A percentile compares a stretch with the other conserved stretches of the same genome.
phyloP scores from a whole-genome alignment of 2,113 vertebrate species.

The Caretta caretta region DNA sequence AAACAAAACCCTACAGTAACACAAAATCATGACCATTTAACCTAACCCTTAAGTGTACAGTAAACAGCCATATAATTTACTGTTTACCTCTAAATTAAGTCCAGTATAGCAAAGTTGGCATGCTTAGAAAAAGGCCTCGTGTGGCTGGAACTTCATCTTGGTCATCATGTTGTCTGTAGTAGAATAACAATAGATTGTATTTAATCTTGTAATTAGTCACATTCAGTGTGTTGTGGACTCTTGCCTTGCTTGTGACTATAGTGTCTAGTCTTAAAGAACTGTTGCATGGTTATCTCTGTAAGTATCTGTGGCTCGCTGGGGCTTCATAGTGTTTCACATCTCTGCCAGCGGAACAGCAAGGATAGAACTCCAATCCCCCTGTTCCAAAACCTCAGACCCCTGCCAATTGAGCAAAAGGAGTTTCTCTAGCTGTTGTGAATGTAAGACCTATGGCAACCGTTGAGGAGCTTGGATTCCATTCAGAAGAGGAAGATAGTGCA shows the following conservation, averaged over 20 bases:
- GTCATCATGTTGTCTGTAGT: neutral
- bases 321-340: neutral
- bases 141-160: neutral
- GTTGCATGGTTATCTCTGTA: neutral
- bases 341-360: neutral
- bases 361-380: neutral
- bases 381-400: neutral
- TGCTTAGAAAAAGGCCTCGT: neutral
- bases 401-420: neutral
- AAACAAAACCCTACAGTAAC: neutral
- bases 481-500: neutral
- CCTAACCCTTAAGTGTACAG: neutral
- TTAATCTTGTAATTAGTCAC: neutral
- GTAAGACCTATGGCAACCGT: neutral
- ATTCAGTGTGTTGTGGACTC: neutral
- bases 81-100: neutral
- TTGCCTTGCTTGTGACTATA: neutral
- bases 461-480: neutral
- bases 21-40: neutral
- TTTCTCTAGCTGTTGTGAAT: neutral
- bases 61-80: neutral
- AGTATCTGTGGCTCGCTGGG: neutral
- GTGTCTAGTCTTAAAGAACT: neutral
- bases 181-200: neutral
- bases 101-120: neutral